These are phyloP conservation scores for Meda fulgida DNA, from an alignment of 2,797 vertebrate species.

Conservation along the genomic window DNA sequence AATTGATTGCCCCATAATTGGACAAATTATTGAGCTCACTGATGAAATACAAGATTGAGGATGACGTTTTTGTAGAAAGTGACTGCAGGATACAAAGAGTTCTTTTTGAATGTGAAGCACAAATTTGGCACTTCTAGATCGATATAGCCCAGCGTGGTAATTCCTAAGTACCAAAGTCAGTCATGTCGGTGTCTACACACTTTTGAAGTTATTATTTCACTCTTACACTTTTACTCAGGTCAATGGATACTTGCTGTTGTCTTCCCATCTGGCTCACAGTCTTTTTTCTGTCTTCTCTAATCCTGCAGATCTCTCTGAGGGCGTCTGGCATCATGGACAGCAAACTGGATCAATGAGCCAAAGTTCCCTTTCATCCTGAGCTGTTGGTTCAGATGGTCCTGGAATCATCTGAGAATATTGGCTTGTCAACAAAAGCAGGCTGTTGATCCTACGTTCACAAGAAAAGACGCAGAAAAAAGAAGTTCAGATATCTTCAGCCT, in stretches of 20 bases:
- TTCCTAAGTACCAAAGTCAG: slow-evolving; percentile 27
- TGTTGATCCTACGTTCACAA: slow-evolving; percentile 25
- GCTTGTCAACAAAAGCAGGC: slow-evolving; percentile 29
- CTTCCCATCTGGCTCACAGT: slow-evolving; percentile 43
- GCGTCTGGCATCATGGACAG: slow-evolving; percentile 49
- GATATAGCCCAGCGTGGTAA: slow-evolving; percentile 20
- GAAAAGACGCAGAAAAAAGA: background rate
- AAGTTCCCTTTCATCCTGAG: slow-evolving; percentile 46
- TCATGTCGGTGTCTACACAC: slow-evolving; percentile 10
- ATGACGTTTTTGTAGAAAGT: slow-evolving; percentile 65
- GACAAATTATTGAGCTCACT: slow-evolving; percentile 72
- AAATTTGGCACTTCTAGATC: slow-evolving; percentile 33
- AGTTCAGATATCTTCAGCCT: background rate
- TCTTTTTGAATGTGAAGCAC: slow-evolving; percentile 41
- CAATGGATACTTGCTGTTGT: slow-evolving; percentile 38
- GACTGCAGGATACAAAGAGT: slow-evolving; percentile 63
- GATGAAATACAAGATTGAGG: slow-evolving; percentile 68
- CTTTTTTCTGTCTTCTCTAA: slow-evolving; percentile 52
- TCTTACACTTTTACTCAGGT: background rate
- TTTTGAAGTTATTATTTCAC: slow-evolving; percentile 38
- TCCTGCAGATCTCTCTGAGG: slow-evolving; percentile 60
- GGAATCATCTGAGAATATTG: slow-evolving; percentile 31
- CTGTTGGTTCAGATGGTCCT: slow-evolving; percentile 39
- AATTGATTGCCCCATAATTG: slow-evolving; percentile 78
- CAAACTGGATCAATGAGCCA: slow-evolving; percentile 57